Evolutionary conservation across 2,113 vertebrate species (phyloP).

Genomic region (Hymenochirus boettgeri): DNA sequence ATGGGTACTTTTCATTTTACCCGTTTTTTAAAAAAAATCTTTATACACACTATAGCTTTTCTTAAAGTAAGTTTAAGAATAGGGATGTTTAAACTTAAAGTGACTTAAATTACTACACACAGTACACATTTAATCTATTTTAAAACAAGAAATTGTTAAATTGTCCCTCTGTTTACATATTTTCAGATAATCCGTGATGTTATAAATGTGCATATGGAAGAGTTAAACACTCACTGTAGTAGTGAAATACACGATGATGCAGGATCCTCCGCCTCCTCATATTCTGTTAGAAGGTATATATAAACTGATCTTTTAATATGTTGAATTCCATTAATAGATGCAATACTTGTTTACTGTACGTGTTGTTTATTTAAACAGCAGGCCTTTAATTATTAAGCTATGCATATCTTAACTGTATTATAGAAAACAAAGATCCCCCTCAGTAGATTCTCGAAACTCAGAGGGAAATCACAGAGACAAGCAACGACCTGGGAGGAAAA

Average conservation of each 20-base stretch:
- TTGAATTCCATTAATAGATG: neutral
- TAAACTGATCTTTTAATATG: neutral
- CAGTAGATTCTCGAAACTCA: slow-evolving; percentile 71
- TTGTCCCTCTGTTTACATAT: no score
- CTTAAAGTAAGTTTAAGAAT: no score
- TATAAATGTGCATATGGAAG: slow-evolving; percentile 87
- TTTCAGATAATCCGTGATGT: slow-evolving; percentile 89
- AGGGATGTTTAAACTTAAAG: no score
- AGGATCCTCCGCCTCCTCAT: slow-evolving; percentile 47
- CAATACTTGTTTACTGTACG: neutral
- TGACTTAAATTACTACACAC: no score
- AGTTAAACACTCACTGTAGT: slow-evolving; percentile 81
- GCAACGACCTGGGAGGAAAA: slow-evolving; percentile 53
- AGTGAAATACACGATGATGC: slow-evolving; percentile 59
- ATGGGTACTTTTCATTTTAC: no score
- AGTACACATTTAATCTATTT: no score
- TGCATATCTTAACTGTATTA: no score
- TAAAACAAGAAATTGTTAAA: no score
- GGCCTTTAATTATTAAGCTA: neutral
- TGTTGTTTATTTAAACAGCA: neutral
- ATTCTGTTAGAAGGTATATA: slow-evolving; percentile 64
- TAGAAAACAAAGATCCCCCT: slow-evolving; percentile 68
- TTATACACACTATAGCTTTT: no score
- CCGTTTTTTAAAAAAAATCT: no score
- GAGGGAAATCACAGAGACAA: slow-evolving; percentile 58